Conservation (phyloP, 2,888 invertebrate species). For the Tridacna gigas region DNA sequence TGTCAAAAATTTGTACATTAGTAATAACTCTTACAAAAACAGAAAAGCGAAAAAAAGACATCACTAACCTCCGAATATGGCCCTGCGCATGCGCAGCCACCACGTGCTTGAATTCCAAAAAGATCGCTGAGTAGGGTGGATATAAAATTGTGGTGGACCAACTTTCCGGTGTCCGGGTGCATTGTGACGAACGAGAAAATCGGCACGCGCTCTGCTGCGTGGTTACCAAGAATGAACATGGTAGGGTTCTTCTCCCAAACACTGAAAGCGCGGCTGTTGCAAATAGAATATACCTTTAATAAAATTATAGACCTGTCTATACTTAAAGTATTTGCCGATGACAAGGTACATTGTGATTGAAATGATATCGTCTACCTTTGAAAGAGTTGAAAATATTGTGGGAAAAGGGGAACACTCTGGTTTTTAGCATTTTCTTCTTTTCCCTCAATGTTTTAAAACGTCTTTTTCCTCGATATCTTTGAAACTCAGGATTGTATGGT, state of each 20-base stretch:
- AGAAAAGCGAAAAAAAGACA: not conserved
- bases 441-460: too few species aligned
- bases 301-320: too few species aligned
- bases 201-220: slow-evolving; percentile 87
- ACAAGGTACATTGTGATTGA: too few species aligned
- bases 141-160: slow-evolving; percentile 74
- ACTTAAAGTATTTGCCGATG: too few species aligned
- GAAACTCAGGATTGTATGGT: too few species aligned
- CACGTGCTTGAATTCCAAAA: slow-evolving; percentile 74
- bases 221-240: slow-evolving; percentile 89
- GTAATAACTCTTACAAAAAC: not conserved
- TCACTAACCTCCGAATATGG: slow-evolving; percentile 59
- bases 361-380: too few species aligned
- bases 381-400: too few species aligned
- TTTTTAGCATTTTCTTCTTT: too few species aligned
- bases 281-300: too few species aligned
- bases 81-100: slow-evolving; percentile 78
- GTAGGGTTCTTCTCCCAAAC: slow-evolving; percentile 81
- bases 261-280: slow-evolving; percentile 51
- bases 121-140: slow-evolving; percentile 71
- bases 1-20: too few species aligned
- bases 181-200: slow-evolving; percentile 94
- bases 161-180: slow-evolving; percentile 87
- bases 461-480: too few species aligned
- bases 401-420: too few species aligned